Evolutionary conservation across 2,113 vertebrate species (phyloP).

Genomic region (Crotalus viridis): DNA sequence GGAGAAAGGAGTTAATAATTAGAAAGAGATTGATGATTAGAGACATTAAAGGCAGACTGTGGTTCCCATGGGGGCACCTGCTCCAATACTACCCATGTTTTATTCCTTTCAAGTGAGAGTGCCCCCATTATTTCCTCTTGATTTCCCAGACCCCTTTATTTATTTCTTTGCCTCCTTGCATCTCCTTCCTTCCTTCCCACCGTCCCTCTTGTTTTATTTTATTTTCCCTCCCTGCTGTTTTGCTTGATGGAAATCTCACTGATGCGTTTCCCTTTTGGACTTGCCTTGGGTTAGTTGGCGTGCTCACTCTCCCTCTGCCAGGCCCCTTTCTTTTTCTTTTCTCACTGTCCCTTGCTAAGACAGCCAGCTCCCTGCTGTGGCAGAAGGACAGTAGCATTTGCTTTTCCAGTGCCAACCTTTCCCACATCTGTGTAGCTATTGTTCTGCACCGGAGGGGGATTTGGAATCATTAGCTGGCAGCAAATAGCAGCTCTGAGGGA

Average conservation of each 20-base stretch:
- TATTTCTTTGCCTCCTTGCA: constrained; percentile 48
- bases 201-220: constrained; percentile 47
- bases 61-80: constrained; percentile 53
- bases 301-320: constrained; percentile 56
- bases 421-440: constrained; percentile 77
- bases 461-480: constrained; percentile 77
- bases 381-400: constrained; percentile 67
- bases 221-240: constrained; percentile 65
- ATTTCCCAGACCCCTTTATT: constrained; percentile 47
- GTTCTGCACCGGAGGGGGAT: constrained; percentile 68
- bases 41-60: constrained; percentile 40
- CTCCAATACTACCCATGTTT: constrained; percentile 56
- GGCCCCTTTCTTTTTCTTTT: constrained; percentile 61
- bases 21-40: constrained; percentile 31
- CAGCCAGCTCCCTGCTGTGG: constrained; percentile 68
- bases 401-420: constrained; percentile 69
- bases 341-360: constrained; percentile 65
- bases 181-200: constrained; percentile 40
- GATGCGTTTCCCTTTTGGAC: constrained; percentile 74
- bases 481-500: constrained; percentile 69
- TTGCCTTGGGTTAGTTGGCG: constrained; percentile 73
- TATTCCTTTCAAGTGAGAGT: constrained; percentile 66
- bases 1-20: constrained; percentile 52
- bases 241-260: constrained; percentile 75
- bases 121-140: constrained; percentile 51